These are phyloP conservation scores for Gadopsis bispinosus DNA, from an alignment of 2,797 vertebrate species.

Conservation along the genomic window DNA sequence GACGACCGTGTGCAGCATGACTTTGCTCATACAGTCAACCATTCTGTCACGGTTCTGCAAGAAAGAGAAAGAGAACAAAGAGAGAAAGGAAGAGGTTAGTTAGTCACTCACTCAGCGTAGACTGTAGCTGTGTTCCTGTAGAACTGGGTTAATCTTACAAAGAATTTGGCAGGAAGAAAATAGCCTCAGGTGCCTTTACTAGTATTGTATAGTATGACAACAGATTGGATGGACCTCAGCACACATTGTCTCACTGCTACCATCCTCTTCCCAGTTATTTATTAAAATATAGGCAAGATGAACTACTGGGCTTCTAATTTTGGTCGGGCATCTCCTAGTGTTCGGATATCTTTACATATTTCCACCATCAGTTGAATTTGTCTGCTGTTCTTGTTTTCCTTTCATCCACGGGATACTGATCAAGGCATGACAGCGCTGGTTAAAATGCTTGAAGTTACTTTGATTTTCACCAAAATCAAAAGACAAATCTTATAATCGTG, in stretches of 20 bases:
- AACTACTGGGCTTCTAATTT: conserved; percentile 1
- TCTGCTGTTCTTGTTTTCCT: conserved; percentile 28
- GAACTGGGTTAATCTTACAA: not conserved
- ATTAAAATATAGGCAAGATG: conserved; percentile 11
- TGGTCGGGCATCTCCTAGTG: not conserved
- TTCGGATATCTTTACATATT: conserved; percentile 21
- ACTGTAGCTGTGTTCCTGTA: not conserved
- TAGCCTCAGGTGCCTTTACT: not conserved
- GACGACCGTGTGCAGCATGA: conserved; percentile 96
- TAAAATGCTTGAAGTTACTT: conserved; percentile 26
- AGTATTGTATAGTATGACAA: not conserved
- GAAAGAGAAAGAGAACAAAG: conserved; percentile 54
- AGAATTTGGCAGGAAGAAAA: conserved; percentile 20
- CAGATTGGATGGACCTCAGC: not conserved
- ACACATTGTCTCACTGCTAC: conserved; percentile 1
- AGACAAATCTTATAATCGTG: conserved; percentile 21
- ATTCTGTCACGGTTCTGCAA: conserved; percentile 93
- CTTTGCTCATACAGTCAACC: conserved; percentile 92
- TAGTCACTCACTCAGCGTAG: conserved; percentile 3
- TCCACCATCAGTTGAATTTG: not conserved
- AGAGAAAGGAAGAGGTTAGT: conserved; percentile 34
- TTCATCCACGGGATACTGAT: conserved; percentile 22
- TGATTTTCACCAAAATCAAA: conserved; percentile 13
- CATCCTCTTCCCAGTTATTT: not conserved
- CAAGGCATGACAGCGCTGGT: conserved; percentile 7